Conservation (phyloP, 1,140 invertebrate species). For the Goniozus legneri region DNA sequence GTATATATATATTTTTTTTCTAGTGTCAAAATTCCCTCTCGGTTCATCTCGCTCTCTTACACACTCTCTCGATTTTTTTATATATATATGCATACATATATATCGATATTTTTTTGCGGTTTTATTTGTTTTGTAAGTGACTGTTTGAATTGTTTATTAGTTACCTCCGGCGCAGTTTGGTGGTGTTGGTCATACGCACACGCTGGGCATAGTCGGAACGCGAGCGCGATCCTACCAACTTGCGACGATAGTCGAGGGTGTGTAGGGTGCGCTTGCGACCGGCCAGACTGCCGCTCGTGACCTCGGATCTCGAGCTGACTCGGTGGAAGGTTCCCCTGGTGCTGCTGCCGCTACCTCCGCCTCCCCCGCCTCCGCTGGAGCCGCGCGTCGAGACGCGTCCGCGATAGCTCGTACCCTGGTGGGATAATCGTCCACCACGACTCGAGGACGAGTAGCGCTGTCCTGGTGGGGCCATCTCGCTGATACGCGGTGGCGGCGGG, state of each 20-base stretch:
- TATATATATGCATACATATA: not conserved
- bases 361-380: conserved; percentile 28
- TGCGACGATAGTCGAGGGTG: conserved; percentile 48
- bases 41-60: too few relatives aligned
- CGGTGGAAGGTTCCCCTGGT: too few relatives aligned
- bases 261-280: conserved; percentile 45
- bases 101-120: conserved; percentile 35
- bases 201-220: conserved; percentile 51
- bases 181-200: conserved; percentile 46
- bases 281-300: too few relatives aligned
- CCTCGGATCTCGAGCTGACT: conserved; percentile 38
- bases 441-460: conserved; percentile 41
- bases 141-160: conserved; percentile 46
- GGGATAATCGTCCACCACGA: conserved; percentile 43
- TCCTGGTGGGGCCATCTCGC: conserved; percentile 41
- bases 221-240: conserved; percentile 46
- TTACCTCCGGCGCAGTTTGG: conserved; percentile 51
- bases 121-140: conserved; percentile 39
- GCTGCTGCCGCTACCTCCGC: too few relatives aligned
- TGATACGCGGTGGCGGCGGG: conserved; percentile 41
- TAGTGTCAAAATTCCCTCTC: too few relatives aligned
- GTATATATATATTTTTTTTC: too few relatives aligned
- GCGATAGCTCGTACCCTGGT: conserved; percentile 39
- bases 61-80: too few relatives aligned
- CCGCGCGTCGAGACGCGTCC: conserved; percentile 44